These are phyloP conservation scores for Fratercula arctica DNA, from an alignment of 2,797 vertebrate genomes.

Conservation along the genomic window DNA sequence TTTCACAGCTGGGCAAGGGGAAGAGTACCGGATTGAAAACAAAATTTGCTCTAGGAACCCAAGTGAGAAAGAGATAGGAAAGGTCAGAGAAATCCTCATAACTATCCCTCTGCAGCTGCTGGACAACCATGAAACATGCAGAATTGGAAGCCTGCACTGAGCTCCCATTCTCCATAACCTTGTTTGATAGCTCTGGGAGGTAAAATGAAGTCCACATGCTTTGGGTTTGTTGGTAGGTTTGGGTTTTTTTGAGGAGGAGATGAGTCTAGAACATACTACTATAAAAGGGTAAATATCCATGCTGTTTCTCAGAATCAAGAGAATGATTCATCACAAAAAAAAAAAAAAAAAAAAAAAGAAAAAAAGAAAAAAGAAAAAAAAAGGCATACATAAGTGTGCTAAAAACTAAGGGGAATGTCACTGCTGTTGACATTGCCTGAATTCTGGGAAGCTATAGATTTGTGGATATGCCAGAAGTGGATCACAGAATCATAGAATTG, in stretches of 20 bases:
- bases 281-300: not conserved
- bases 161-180: not conserved
- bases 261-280: not conserved
- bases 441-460: not conserved
- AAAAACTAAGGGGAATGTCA: not conserved
- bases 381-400: not conserved
- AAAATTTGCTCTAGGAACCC: not conserved
- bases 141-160: not conserved
- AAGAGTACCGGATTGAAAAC: not conserved
- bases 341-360: not conserved
- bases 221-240: not conserved
- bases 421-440: not conserved
- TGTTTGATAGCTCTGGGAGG: not conserved
- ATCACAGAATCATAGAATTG: not conserved
- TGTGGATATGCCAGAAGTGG: not conserved
- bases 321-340: not conserved
- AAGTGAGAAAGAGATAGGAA: not conserved
- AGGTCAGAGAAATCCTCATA: not conserved
- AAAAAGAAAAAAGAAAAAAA: too few species aligned
- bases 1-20: not conserved
- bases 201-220: not conserved
- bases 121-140: not conserved
- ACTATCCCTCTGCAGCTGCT: not conserved
- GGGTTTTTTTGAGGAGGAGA: too few species aligned
- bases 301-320: not conserved